Base-by-base conservation (phyloP, 2,888 invertebrate genomes). In the Mythimna loreyi region DNA sequence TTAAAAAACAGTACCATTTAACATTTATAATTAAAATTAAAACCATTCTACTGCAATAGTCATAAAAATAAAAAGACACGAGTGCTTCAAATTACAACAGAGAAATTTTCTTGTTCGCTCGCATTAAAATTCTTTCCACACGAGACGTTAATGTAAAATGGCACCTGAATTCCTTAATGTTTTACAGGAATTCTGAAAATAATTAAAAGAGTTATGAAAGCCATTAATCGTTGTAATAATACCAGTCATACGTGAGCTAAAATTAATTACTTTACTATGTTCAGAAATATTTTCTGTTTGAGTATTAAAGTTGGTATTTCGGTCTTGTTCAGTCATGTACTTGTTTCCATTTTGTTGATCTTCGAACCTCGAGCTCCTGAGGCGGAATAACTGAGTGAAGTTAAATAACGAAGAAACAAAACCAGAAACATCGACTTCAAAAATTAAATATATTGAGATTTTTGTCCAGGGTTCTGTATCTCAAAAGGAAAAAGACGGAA, bases 121-220 rank as follows among this genome's bases (percentile, higher is more conserved):
- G 61, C 75, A 78, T 80, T 78, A 75, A 78, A 66, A 81, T 79
- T 79, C 78, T 77, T 81, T 81, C 52, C 76, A 78, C 78, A 75
- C 63, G 75, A 75, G 80, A 65, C 28, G 62, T 25, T 58, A 56
- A 25, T 72, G 30, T 30, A 69, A 67, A 81, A 76, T 78, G 67
- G 56, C 43, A 63, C 62, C 61, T 55, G 58, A 75, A 81, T 70
- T 78, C 74, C 78, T 82, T 59, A 66, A 70, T 67, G 65, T 68
- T 75, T 72, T 72, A 63, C 63, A 71, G 61, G 68, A 76, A 78
- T 85, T 82, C 75, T 78, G 72, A 68, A 80, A 85, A 83, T 86
- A 86, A 86, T 87, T 84, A 84, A 85, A 86, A 76, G 77, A 86
- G 81, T 83, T 86, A 85, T 83, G 82, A 78, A 74, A 74, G 69